These are phyloP conservation scores for Petrocephalus microphthalmus DNA, from an alignment of 2,113 vertebrate species.

Conservation along the genomic window DNA sequence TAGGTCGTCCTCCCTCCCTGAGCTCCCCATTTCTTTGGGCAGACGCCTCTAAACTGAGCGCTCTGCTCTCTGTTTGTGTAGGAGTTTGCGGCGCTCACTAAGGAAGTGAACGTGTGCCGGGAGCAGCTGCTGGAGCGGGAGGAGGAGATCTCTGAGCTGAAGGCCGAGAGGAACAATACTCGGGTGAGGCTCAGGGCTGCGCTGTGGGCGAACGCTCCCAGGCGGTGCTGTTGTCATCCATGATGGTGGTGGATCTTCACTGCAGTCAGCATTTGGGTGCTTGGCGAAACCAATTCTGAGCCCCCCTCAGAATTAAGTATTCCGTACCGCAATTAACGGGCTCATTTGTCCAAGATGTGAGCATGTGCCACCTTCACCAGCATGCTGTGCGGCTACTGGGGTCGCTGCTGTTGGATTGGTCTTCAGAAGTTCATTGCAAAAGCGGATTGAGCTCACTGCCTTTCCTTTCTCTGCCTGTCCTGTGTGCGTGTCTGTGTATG, in stretches of 20 bases:
- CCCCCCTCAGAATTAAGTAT: no score
- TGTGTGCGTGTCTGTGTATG: neutral
- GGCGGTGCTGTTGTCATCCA: no score
- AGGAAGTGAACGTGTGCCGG: conserved; percentile 83
- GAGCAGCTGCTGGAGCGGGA: conserved; percentile 87
- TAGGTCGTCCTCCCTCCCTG: neutral
- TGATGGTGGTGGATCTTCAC: neutral
- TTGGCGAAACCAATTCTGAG: no score
- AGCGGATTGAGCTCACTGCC: neutral
- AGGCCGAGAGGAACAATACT: conserved; percentile 88
- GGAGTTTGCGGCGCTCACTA: conserved; percentile 88
- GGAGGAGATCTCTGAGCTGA: conserved; percentile 86
- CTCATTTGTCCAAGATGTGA: no score
- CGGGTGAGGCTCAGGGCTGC: conserved; percentile 59
- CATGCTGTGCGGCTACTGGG: neutral
- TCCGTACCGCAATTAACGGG: no score
- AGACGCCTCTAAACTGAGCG: neutral
- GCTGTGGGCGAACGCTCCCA: no score
- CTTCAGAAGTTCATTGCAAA: neutral
- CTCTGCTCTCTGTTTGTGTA: conserved; percentile 42
- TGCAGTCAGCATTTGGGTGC: neutral
- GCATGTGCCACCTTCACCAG: no score
- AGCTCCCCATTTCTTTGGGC: neutral
- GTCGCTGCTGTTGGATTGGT: neutral
- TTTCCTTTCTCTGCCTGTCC: neutral